These are phyloP conservation scores for Atherinosoma microstoma DNA, from an alignment of 2,797 vertebrate genomes.

Conservation along the genomic window DNA sequence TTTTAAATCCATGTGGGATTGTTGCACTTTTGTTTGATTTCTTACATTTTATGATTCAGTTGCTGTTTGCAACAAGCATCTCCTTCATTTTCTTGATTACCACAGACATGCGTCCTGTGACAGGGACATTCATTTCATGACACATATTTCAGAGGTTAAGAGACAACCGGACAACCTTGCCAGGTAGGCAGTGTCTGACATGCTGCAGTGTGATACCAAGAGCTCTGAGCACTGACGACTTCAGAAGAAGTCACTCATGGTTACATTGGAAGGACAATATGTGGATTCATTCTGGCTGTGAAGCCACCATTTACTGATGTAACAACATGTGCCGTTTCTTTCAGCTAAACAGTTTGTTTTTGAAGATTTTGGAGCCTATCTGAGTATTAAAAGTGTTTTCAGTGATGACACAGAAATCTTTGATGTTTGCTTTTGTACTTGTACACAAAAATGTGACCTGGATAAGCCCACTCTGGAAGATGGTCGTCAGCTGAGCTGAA, in stretches of 20 bases:
- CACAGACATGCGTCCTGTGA: neutral
- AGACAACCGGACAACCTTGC: neutral
- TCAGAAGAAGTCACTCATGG: neutral
- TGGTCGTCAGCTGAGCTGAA: neutral
- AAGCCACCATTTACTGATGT: neutral
- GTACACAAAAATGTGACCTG: neutral
- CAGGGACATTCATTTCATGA: neutral
- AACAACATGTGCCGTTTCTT: neutral
- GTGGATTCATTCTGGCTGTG: neutral
- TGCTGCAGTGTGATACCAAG: neutral
- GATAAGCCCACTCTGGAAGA: neutral
- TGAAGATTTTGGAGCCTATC: neutral
- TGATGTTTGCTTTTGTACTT: too few relatives aligned
- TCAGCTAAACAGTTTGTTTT: neutral
- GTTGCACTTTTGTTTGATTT: too few relatives aligned
- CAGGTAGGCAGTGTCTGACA: neutral
- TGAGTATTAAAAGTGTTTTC: neutral
- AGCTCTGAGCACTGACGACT: neutral
- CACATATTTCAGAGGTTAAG: neutral
- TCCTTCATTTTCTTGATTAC: neutral
- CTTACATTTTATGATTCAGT: too few relatives aligned
- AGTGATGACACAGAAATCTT: neutral
- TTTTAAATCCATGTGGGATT: too few relatives aligned
- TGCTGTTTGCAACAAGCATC: neutral
- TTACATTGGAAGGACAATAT: neutral